These are phyloP conservation scores for Laterallus jamaicensis DNA, from an alignment of 2,113 vertebrate species.

Conservation along the genomic window DNA sequence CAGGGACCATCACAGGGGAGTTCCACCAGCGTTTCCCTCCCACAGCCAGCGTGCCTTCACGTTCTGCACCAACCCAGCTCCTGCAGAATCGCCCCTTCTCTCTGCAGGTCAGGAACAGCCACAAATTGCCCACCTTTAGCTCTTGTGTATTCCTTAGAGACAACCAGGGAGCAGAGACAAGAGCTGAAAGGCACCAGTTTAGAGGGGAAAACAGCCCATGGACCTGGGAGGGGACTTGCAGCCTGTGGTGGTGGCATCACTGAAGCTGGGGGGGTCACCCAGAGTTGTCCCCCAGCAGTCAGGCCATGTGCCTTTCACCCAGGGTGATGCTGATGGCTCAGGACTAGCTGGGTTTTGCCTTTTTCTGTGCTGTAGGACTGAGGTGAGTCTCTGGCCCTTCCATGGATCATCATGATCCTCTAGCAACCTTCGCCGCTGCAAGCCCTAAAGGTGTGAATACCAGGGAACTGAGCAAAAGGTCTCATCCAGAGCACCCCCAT, in stretches of 20 bases:
- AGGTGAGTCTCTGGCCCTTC: not conserved
- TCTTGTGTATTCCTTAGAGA: fast-evolving
- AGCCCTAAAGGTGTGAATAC: not conserved
- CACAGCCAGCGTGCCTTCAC: not conserved
- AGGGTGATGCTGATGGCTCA: not conserved
- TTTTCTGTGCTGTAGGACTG: not conserved
- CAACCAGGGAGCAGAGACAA: too few species aligned
- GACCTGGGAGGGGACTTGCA: not conserved
- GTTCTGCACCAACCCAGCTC: not conserved
- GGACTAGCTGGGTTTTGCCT: not conserved
- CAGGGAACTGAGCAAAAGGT: not conserved
- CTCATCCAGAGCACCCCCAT: too few species aligned
- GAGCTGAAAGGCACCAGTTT: not conserved
- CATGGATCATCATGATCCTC: fast-evolving
- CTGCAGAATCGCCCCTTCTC: not conserved
- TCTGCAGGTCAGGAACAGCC: not conserved
- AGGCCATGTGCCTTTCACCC: fast-evolving
- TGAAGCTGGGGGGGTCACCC: not conserved
- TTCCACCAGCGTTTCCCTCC: too few species aligned
- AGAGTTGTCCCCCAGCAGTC: not conserved
- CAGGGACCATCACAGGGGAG: fast-evolving
- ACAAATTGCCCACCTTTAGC: not conserved
- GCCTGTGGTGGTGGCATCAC: fast-evolving
- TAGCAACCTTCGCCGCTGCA: not conserved
- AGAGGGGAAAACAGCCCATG: not conserved